Base-by-base conservation (phyloP, 1,140 invertebrate genomes). In the Cecropterus lyciades region DNA sequence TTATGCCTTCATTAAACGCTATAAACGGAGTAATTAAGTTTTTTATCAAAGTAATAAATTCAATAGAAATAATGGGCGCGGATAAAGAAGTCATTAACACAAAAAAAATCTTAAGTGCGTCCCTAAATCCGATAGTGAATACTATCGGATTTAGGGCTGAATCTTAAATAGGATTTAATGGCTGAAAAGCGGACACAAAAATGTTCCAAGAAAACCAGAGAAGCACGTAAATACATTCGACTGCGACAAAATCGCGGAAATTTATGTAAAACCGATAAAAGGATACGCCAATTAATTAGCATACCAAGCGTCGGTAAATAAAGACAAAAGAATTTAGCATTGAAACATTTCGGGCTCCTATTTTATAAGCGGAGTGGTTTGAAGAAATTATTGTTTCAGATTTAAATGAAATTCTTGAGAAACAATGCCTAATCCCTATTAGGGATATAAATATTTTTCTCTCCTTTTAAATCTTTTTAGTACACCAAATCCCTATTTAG, bases 121-220 rank as follows among this genome's bases (percentile, higher is more conserved):
- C 69, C 70, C 53, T 70, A 73, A 75, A 82, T 79, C 75, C 67
- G 33, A 63, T 69, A 45, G 67, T 65, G n/a, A n/a, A n/a, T n/a
- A n/a, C n/a, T n/a, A n/a, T n/a, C n/a, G n/a, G n/a, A 76, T 69
- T 48, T 55, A 46, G 65, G n/a, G 63, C 72, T 53, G 82, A 81
- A 82, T 84, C 64, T 77, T 81, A 79, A 84, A 74, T 60, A 80
- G 72, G 46, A 27, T 73, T 77, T 77, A 75, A 78, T 71, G 76
- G 64, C 49, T 45, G 48, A 48, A 52, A 51, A 52, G 37, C 60
- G 65, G 67, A 52, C 43, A 49, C 55, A 62, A 70, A 70, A 70
- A 76, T 69, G 68, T 68, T 69, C n/a, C 30, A 16, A 43, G 49
- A 53, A 64, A 64, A 64, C 33, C 59, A 52, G 37, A 52, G 17